Conservation (phyloP, 2,797 vertebrate species). For the Varecia variegata region DNA sequence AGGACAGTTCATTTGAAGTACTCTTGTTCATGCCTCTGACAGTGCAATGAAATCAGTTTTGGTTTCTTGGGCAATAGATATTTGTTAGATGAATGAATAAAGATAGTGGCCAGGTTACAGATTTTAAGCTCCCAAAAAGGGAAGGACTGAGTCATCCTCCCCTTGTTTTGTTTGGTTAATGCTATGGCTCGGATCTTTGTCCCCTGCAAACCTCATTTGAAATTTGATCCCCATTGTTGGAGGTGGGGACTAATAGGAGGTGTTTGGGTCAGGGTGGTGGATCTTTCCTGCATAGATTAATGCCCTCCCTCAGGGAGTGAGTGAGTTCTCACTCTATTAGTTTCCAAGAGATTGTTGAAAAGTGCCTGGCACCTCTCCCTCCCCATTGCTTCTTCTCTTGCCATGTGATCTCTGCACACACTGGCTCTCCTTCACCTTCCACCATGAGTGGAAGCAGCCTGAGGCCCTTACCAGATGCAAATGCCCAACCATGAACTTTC, state of each 20-base stretch:
- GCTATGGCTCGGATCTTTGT: background rate
- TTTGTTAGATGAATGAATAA: background rate
- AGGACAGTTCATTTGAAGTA: background rate
- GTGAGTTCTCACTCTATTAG: background rate
- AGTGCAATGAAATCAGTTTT: background rate
- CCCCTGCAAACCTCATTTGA: background rate
- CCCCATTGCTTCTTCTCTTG: background rate
- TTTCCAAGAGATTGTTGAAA: background rate
- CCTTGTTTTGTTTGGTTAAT: no score
- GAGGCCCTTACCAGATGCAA: background rate
- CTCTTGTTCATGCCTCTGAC: background rate
- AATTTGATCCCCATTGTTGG: background rate
- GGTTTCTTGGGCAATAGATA: background rate
- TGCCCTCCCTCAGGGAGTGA: background rate
- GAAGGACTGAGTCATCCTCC: background rate
- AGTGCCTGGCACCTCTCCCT: background rate
- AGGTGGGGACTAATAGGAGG: background rate
- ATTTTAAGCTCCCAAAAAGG: background rate
- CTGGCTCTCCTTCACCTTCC: background rate
- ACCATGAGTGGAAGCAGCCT: background rate
- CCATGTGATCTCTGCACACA: background rate
- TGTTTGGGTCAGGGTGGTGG: background rate
- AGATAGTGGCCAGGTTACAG: background rate
- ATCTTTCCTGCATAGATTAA: background rate
- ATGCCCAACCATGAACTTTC: background rate